phyloP scores from a whole-genome alignment of 2,888 invertebrate genomes.

The Monoplex corrugatus region DNA sequence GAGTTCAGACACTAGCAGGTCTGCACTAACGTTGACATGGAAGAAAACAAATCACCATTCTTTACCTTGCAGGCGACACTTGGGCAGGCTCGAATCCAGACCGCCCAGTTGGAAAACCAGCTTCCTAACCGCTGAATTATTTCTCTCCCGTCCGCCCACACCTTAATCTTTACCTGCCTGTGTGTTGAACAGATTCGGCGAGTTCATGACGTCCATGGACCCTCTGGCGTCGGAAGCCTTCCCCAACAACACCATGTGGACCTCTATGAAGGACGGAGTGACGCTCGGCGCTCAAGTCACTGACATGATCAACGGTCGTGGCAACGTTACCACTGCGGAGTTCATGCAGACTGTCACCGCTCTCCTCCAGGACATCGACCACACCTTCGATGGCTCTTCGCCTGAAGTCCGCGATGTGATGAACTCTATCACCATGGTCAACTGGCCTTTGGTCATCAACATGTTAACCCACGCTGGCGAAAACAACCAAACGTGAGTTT shows the following conservation, averaged over 20 bases:
- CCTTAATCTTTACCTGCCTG: background rate
- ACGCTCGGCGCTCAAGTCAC: slow-evolving; percentile 11
- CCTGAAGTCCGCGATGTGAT: slow-evolving; percentile 14
- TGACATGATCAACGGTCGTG: background rate
- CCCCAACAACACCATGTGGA: slow-evolving; percentile 53
- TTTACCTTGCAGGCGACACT: too few relatives aligned
- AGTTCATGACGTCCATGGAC: slow-evolving; percentile 56
- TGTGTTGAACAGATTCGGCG: slow-evolving; percentile 54
- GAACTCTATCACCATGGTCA: slow-evolving; percentile 30
- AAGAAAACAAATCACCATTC: too few relatives aligned
- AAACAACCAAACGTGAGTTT: slow-evolving; percentile 42
- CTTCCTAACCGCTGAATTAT: too few relatives aligned
- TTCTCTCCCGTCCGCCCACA: background rate
- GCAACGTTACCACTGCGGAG: slow-evolving; percentile 26
- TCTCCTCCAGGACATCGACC: slow-evolving; percentile 29
- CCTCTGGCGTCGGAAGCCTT: slow-evolving; percentile 40
- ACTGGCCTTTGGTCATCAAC: slow-evolving; percentile 44
- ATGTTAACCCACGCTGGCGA: background rate
- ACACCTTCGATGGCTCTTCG: background rate
- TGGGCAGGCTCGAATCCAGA: too few relatives aligned
- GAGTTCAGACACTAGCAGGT: too few relatives aligned
- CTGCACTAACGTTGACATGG: too few relatives aligned
- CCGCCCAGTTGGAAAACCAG: too few relatives aligned
- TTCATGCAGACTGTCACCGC: slow-evolving; percentile 33
- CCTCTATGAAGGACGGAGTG: slow-evolving; percentile 44